A percentile compares a stretch with the other conserved stretches of the same genome.
Evolutionary conservation across 2,113 vertebrate genomes (phyloP).

Genomic region (Xiphophorus maculatus): DNA sequence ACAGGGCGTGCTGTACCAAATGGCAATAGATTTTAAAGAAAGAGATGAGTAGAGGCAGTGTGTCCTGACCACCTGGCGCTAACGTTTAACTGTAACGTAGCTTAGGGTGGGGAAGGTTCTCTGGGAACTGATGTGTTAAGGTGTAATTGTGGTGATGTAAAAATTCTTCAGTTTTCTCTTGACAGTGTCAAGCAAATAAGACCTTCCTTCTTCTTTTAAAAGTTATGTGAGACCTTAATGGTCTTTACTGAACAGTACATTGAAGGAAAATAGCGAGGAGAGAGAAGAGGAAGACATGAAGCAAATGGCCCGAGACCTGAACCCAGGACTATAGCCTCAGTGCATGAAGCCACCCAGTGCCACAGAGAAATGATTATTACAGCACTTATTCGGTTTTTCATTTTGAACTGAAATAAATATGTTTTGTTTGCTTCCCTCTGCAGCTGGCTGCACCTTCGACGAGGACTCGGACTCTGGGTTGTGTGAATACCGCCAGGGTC

Average conservation of each 20-base stretch:
- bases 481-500: slow-evolving; percentile 90
- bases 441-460: slow-evolving; percentile 93
- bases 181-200: background rate
- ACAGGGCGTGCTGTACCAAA: slow-evolving; percentile 71
- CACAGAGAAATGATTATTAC: no score
- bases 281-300: no score
- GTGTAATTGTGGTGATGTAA: slow-evolving; percentile 14
- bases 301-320: no score
- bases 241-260: no score
- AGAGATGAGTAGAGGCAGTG: slow-evolving; percentile 24
- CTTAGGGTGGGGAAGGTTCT: slow-evolving; percentile 36
- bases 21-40: slow-evolving; percentile 42
- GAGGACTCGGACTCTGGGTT: slow-evolving; percentile 84
- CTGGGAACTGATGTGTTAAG: slow-evolving; percentile 38
- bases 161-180: slow-evolving; percentile 3
- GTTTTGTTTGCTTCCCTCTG: slow-evolving; percentile 4
- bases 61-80: slow-evolving; percentile 31
- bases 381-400: background rate
- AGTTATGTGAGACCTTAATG: no score
- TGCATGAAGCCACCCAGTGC: no score
- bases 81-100: slow-evolving; percentile 65
- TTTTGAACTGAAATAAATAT: background rate
- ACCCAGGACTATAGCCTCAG: no score
- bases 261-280: no score
- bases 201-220: no score